phyloP scores from a whole-genome alignment of 2,888 invertebrate species.

The Charanyca ferruginea region DNA sequence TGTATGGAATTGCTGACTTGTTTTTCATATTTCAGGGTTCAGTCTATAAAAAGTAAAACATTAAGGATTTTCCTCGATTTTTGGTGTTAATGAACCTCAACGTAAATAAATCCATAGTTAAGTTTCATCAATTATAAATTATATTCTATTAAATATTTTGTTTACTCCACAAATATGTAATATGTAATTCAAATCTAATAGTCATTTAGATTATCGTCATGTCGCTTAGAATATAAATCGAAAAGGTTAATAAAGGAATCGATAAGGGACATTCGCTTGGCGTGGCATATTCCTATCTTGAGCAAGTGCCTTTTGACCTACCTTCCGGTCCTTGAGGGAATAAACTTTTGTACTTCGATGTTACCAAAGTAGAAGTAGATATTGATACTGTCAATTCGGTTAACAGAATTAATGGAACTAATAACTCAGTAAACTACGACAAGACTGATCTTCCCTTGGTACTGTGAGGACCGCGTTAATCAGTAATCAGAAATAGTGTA shows the following conservation, averaged over 20 bases:
- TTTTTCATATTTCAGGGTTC: not conserved
- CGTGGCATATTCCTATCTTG: slow-evolving; percentile 9
- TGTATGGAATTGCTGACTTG: too few species aligned
- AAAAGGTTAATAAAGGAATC: not conserved
- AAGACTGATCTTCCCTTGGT: not conserved
- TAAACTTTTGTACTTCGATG: slow-evolving; percentile 13
- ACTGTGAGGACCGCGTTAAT: too few species aligned
- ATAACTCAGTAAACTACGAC: not conserved
- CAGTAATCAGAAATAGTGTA: too few species aligned
- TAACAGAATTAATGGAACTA: not conserved
- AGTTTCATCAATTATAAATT: not conserved
- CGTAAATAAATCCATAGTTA: not conserved
- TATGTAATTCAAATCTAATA: not conserved
- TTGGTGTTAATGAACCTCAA: not conserved
- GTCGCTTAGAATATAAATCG: not conserved
- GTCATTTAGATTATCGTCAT: not conserved
- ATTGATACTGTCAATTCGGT: slow-evolving; percentile 13
- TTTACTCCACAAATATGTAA: not conserved
- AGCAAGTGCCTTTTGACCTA: not conserved
- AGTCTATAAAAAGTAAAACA: not conserved
- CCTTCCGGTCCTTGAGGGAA: not conserved
- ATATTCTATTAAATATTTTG: not conserved
- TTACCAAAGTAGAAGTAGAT: slow-evolving; percentile 3
- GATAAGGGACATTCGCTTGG: not conserved
- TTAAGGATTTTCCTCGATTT: too few species aligned